Evolutionary conservation across 2,888 invertebrate species (phyloP), one percentile per base, ranked within the genome.

Genomic region (Chorisops tibialis): DNA sequence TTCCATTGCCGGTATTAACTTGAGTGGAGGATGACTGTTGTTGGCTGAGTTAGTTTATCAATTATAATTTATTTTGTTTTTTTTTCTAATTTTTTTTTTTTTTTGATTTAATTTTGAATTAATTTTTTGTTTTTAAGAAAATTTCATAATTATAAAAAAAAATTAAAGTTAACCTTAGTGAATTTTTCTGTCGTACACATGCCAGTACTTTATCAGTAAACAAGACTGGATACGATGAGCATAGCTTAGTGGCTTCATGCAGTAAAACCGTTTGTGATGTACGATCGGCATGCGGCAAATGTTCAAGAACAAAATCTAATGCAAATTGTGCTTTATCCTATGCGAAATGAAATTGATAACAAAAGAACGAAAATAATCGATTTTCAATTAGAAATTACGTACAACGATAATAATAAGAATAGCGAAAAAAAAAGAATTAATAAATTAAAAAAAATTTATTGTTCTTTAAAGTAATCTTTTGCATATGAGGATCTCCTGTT

Each of bases 261-360:
- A 93, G 79, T 66, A 93, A 79, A 24, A 87, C 84, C 39, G 88
- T 86, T 73, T 92, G 89, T 63, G 86, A 85, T 38, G 84, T 83
- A 68, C 87, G 81, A 75, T 90, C 91, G 6, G 86, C 87, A 82
- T 82, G 60, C 64, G 85, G 82, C 68, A 93, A 80, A 69, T 88
- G 85, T 72, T 88, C 87, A 68, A 92, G 81, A 62, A 93, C 87
- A 77, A 91, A 93, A 78, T 88, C 88, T 67, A 93, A 76, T 6
- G 91, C 90, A 70, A 88, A 88, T 73, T 89, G 88, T 0, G 91
- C 93, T 63, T 87, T 85, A 66, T 88, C 88, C 89, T 91, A 70
- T 43, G 74, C 72, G 64, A 63, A 65, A 65, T 59, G 35, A 30
- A 64, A 61, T 63, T 21, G 30, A 9, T 30, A 47, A 50, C 11